A percentile compares a stretch with the other conserved stretches of the same genome.
Evolutionary conservation across 2,888 invertebrate genomes (phyloP).

Genomic region (Biston stratarius): DNA sequence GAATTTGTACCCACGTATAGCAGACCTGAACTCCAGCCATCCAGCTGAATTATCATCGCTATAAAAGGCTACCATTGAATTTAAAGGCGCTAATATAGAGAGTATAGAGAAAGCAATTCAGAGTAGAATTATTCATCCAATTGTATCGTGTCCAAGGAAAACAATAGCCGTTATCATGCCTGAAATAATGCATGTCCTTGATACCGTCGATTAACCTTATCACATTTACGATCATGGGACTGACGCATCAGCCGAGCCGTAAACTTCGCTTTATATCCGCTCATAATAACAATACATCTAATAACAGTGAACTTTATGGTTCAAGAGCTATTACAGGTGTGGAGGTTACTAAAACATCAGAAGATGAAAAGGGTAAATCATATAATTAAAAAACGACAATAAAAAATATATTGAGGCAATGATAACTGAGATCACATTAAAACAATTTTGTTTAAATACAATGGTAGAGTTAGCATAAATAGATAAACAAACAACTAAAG

Average conservation of each 20-base stretch:
- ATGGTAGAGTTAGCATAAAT: too few relatives aligned
- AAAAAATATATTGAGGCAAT: too few relatives aligned
- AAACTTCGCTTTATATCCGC: constrained; percentile 9
- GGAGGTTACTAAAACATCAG: too few relatives aligned
- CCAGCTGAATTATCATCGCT: too few relatives aligned
- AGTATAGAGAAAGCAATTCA: neutral
- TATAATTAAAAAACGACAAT: too few relatives aligned
- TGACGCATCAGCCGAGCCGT: constrained; percentile 24
- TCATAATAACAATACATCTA: constrained; percentile 4
- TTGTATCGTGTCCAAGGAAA: constrained; percentile 1
- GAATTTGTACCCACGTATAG: too few relatives aligned
- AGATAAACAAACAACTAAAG: neutral
- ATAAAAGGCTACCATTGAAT: too few relatives aligned
- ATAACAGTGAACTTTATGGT: neutral
- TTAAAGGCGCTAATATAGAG: too few relatives aligned
- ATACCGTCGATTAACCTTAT: constrained; percentile 27
- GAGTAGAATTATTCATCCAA: neutral
- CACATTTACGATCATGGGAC: constrained; percentile 25
- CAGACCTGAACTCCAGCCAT: too few relatives aligned
- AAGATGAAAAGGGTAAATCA: neutral
- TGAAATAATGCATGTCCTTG: constrained; percentile 28
- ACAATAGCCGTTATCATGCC: constrained; percentile 15
- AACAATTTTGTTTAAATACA: too few relatives aligned
- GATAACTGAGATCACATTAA: too few relatives aligned
- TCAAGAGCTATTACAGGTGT: neutral